Evolutionary conservation across 2,113 vertebrate genomes (phyloP).

Genomic region (Leucopternis melanops): DNA sequence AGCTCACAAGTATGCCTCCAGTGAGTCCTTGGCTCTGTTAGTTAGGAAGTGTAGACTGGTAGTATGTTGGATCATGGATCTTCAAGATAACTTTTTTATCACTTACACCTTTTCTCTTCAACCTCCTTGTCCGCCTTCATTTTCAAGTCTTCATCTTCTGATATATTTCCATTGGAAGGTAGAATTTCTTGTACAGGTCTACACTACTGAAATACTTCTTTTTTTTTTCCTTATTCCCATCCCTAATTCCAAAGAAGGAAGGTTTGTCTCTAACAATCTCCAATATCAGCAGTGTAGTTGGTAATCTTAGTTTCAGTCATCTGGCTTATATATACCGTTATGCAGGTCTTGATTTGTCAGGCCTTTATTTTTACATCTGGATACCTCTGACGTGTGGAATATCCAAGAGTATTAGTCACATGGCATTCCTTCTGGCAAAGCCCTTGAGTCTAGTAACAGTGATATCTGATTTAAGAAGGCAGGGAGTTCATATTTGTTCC

Average conservation of each 20-base stretch:
- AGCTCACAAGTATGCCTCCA: not conserved
- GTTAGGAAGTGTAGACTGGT: not conserved
- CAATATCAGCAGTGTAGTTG: not conserved
- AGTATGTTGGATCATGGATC: not conserved
- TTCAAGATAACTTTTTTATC: not conserved
- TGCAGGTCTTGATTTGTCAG: not conserved
- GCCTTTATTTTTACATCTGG: not conserved
- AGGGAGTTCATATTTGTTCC: not conserved
- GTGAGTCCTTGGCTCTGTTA: not conserved
- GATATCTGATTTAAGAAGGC: slow-evolving; percentile 1
- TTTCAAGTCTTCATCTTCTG: not conserved
- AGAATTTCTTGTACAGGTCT: not conserved
- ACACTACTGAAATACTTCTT: not conserved
- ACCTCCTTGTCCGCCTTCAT: not conserved
- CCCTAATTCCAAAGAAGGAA: not conserved
- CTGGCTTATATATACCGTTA: not conserved
- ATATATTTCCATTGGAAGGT: not conserved
- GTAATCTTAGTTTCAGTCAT: not conserved
- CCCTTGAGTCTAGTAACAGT: not conserved
- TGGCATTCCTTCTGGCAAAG: slow-evolving; percentile 1
- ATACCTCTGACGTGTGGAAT: not conserved
- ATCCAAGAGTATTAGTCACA: not conserved
- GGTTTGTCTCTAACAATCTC: not conserved
- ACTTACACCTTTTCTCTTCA: not conserved
- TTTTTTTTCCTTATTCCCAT: not conserved